phyloP scores from a whole-genome alignment of 2,888 invertebrate species.

The Ischnus inquisitorius region DNA sequence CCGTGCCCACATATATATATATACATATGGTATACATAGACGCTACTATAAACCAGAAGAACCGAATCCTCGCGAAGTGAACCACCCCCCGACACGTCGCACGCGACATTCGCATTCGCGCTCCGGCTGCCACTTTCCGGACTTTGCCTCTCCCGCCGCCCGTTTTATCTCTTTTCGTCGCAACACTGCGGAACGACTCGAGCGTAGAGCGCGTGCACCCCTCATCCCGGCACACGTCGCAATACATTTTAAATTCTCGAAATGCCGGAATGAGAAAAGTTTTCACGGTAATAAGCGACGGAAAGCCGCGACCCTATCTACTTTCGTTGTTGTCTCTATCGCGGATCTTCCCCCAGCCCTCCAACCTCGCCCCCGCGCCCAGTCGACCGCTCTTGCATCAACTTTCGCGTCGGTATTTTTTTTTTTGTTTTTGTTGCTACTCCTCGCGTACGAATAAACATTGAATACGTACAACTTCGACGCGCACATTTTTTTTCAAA shows the following conservation, averaged over 20 bases:
- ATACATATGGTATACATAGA: constrained; percentile 7
- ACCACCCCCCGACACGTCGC: constrained; percentile 9
- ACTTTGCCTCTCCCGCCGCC: constrained; percentile 22
- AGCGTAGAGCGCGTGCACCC: constrained; percentile 59
- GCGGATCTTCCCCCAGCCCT: constrained; percentile 30
- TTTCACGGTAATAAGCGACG: constrained; percentile 80
- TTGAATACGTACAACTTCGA: not conserved
- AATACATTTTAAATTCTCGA: constrained; percentile 73
- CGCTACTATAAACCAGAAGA: constrained; percentile 23
- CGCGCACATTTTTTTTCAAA: not conserved
- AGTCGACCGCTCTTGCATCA: constrained; percentile 26
- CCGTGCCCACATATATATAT: not conserved
- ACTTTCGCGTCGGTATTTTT: not conserved
- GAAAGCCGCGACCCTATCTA: constrained; percentile 61
- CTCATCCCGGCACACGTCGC: constrained; percentile 64
- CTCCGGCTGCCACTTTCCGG: constrained; percentile 22
- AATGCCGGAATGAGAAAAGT: constrained; percentile 82
- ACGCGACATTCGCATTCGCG: constrained; percentile 28
- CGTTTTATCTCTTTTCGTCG: constrained; percentile 43
- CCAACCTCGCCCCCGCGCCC: too few species aligned
- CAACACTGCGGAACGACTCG: constrained; percentile 25
- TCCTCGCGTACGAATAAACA: not conserved
- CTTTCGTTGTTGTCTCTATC: constrained; percentile 42
- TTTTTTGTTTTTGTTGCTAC: not conserved
- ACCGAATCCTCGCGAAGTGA: constrained; percentile 40